Percentiles rank a stretch among this genome's conserved stretches.
phyloP scores from a whole-genome alignment of 2,888 invertebrate genomes.

The Caenorhabditis macrosperma region DNA sequence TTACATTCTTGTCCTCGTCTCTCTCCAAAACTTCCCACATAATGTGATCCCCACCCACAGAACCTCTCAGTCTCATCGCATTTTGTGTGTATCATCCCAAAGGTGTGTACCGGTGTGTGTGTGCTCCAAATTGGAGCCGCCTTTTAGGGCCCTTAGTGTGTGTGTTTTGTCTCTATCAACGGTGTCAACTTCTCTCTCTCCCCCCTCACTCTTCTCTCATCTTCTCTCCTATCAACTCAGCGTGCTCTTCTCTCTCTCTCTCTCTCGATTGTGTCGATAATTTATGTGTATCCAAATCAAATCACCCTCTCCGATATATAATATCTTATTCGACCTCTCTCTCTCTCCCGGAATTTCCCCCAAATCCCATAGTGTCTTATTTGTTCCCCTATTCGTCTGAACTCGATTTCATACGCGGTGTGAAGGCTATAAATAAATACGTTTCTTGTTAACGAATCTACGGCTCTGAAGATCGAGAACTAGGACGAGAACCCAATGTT shows the following conservation, averaged over 20 bases:
- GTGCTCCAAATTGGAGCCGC: constrained; percentile 50
- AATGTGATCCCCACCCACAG: constrained; percentile 47
- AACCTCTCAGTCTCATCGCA: constrained; percentile 49
- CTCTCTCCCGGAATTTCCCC: constrained; percentile 5
- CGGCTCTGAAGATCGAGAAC: too few relatives aligned
- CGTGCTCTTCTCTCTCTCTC: constrained; percentile 28
- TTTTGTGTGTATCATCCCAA: constrained; percentile 28
- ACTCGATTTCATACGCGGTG: constrained; percentile 60
- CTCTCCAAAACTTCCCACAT: constrained; percentile 17
- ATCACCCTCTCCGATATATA: constrained; percentile 1
- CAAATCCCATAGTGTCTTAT: constrained; percentile 1
- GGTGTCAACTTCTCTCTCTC: constrained; percentile 29
- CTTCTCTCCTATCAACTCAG: constrained; percentile 41
- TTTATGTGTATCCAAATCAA: constrained; percentile 26
- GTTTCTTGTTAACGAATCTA: constrained; percentile 29
- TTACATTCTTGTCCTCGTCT: constrained; percentile 39
- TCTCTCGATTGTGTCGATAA: constrained; percentile 41
- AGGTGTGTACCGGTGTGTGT: constrained; percentile 48
- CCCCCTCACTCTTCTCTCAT: constrained; percentile 24
- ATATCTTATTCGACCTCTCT: constrained; percentile 1
- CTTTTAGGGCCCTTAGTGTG: constrained; percentile 4
- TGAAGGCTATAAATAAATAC: constrained; percentile 57
- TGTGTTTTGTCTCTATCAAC: too few relatives aligned
- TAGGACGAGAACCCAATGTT: too few relatives aligned
- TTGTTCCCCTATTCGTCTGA: constrained; percentile 35